These are phyloP conservation scores for Cantharis nigra DNA, from an alignment of 2,888 invertebrate species.

Conservation along the genomic window DNA sequence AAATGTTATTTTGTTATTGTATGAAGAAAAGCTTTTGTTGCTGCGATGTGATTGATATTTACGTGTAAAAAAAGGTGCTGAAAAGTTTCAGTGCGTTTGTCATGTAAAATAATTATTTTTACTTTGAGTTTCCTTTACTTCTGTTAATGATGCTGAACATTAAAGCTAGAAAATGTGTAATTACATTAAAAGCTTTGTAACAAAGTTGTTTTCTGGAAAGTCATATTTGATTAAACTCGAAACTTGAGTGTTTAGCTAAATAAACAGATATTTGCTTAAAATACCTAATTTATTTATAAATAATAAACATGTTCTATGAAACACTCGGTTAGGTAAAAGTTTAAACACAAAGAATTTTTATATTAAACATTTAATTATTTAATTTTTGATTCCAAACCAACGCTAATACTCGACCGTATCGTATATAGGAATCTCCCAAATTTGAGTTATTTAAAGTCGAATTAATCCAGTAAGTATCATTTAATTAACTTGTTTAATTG, in stretches of 20 bases:
- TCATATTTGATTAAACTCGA: not conserved
- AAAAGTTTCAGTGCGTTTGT: not conserved
- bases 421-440: not conserved
- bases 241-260: not conserved
- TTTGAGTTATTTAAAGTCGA: not conserved
- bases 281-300: not conserved
- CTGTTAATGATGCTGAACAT: not conserved
- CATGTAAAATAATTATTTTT: not conserved
- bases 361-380: not conserved
- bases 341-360: not conserved
- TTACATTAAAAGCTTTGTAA: not conserved
- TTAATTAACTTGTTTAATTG: not conserved
- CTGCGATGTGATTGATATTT: not conserved
- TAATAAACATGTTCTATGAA: not conserved
- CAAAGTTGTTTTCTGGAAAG: not conserved
- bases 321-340: not conserved
- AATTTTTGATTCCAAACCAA: not conserved
- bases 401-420: not conserved
- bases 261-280: not conserved
- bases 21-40: not conserved
- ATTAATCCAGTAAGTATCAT: not conserved
- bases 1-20: not conserved
- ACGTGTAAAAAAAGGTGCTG: not conserved
- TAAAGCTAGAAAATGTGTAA: not conserved
- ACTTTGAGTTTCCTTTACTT: not conserved